Percentiles rank a stretch among this genome's conserved stretches.
phyloP scores from a whole-genome alignment of 2,888 invertebrate genomes.

The Folsomia manolachei region DNA sequence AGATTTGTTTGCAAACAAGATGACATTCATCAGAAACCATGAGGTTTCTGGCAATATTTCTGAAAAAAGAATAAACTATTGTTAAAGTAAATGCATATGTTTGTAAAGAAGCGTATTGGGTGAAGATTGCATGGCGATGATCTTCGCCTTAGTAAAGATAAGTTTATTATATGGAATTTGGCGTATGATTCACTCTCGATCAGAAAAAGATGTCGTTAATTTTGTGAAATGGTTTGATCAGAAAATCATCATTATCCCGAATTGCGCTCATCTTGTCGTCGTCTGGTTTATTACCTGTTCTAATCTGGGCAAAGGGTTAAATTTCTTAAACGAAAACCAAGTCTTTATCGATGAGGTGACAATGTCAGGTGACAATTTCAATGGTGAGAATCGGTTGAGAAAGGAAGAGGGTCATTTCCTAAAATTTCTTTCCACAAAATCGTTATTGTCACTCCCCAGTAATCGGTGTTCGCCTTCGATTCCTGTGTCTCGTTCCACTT shows the following conservation, averaged over 20 bases:
- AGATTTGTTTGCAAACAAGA: too few species aligned
- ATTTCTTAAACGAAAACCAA: too few species aligned
- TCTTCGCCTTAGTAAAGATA: too few species aligned
- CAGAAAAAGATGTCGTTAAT: neutral
- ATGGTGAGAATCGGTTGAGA: slow-evolving; percentile 16
- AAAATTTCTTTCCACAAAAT: slow-evolving; percentile 32
- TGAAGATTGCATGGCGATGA: too few species aligned
- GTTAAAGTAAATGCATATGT: neutral
- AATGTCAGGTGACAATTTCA: neutral
- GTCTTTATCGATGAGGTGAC: too few species aligned
- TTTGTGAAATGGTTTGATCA: neutral
- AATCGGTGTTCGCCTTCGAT: slow-evolving; percentile 32
- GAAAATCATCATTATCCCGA: too few species aligned
- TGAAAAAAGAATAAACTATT: neutral
- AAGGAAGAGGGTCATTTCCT: slow-evolving; percentile 19
- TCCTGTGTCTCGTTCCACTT: slow-evolving; percentile 30
- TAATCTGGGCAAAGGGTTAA: too few species aligned
- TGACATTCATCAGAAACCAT: neutral
- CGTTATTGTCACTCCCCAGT: slow-evolving; percentile 43
- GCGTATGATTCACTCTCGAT: neutral
- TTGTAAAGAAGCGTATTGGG: too few species aligned
- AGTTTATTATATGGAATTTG: neutral
- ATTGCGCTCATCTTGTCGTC: too few species aligned
- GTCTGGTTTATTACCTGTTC: too few species aligned
- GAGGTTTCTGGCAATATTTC: neutral